Evolutionary conservation across 23 tunicate genomes (phyloP).

Genomic region (Phallusia fumigata): DNA sequence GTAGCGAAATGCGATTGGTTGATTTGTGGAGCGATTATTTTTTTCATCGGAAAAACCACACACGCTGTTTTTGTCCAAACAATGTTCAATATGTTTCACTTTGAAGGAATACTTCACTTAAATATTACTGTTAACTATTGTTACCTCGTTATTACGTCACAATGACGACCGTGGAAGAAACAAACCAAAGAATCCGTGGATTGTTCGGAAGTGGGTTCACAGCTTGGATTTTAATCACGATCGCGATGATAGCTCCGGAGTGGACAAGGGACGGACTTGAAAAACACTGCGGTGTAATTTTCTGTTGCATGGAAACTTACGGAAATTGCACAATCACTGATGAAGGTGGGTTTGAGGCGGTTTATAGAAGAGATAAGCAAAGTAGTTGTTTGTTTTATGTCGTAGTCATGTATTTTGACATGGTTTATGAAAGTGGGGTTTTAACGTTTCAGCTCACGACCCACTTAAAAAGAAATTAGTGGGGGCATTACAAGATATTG

Average conservation of each 20-base stretch:
- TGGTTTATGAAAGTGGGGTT: not conserved
- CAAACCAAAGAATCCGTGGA: conserved; percentile 49
- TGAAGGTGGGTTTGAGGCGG: too few relatives aligned
- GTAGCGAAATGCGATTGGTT: too few relatives aligned
- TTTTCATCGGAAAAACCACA: too few relatives aligned
- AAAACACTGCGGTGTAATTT: conserved; percentile 63
- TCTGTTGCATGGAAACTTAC: conserved; percentile 39
- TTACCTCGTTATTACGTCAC: not conserved
- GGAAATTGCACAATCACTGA: conserved; percentile 51
- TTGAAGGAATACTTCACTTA: too few relatives aligned
- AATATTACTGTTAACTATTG: too few relatives aligned
- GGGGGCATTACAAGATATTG: too few relatives aligned
- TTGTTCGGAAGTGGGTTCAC: conserved; percentile 52
- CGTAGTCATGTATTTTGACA: not conserved
- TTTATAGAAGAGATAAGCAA: too few relatives aligned
- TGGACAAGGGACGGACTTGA: conserved; percentile 53
- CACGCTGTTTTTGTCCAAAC: too few relatives aligned
- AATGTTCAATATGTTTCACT: too few relatives aligned
- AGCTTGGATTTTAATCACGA: conserved; percentile 43
- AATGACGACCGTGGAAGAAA: conserved; percentile 20
- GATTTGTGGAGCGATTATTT: too few relatives aligned
- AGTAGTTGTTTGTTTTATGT: too few relatives aligned
- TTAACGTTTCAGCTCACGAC: not conserved
- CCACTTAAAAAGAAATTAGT: too few relatives aligned
- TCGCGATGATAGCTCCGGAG: conserved; percentile 47